Conservation (phyloP, 92 coral and sea anemone genomes). For the Zoanthus gigantus region DNA sequence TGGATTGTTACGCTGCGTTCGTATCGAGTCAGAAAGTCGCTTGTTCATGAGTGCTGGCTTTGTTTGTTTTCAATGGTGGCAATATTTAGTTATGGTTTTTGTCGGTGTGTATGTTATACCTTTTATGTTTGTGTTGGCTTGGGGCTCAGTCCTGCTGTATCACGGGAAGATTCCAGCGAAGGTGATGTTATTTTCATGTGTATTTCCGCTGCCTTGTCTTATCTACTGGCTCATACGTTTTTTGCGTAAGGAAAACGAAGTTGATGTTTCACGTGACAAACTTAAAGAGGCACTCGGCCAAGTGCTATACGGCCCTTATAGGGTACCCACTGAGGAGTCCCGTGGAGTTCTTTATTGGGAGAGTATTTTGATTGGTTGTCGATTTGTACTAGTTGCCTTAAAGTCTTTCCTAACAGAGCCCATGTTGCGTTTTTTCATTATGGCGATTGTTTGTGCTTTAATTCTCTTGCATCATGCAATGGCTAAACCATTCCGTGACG, state of each 20-base stretch:
- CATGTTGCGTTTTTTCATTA: background rate
- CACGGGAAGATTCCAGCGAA: slow-evolving; percentile 45
- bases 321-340: slow-evolving; percentile 15
- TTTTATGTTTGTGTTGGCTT: slow-evolving; percentile 49
- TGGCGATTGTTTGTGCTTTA: slow-evolving; percentile 38
- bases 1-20: slow-evolving; percentile 54
- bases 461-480: slow-evolving; percentile 56
- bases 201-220: slow-evolving; percentile 44
- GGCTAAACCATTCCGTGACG: slow-evolving; percentile 52
- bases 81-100: slow-evolving; percentile 27
- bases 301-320: slow-evolving; percentile 61
- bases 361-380: slow-evolving; percentile 57
- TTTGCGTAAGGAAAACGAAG: background rate
- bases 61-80: slow-evolving; percentile 68
- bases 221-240: background rate
- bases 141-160: slow-evolving; percentile 53
- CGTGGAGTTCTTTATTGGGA: slow-evolving; percentile 66
- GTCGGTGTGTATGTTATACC: slow-evolving; percentile 40
- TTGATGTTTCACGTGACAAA: background rate
- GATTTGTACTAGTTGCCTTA: slow-evolving; percentile 46
- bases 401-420: slow-evolving; percentile 46
- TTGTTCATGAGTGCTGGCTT: slow-evolving; percentile 50
- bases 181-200: slow-evolving; percentile 39
- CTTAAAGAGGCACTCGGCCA: slow-evolving; percentile 22
- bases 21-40: slow-evolving; percentile 41